Base-by-base conservation (phyloP, 2,113 vertebrate genomes). In the Pionites leucogaster region DNA sequence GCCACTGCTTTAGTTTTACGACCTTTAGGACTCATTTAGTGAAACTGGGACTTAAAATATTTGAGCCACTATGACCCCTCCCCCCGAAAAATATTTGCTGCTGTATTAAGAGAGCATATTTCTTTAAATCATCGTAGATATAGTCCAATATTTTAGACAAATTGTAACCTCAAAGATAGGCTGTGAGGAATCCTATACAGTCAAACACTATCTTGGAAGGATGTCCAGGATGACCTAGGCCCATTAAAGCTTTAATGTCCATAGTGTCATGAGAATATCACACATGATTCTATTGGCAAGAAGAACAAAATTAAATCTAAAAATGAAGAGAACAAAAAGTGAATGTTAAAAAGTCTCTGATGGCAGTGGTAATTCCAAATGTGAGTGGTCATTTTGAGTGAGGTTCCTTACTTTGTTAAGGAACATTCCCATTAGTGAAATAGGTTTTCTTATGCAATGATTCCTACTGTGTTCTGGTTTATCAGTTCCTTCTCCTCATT, bases 1-100 rank as follows among this genome's bases (percentile, higher is more conserved):
- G 6, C 3, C 47, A 3, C 37, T 2, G 0, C 11, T 74, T 86
- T 39, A 7, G 5, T 75, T 91, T 71, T 41, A 24, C 7, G 44
- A 23, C n/a, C 10, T 72, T 55, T 33, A 85, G 9, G 31, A 68
- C 33, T 79, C 29, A 64, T 35, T 50, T 33, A 41, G 7, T 68
- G 12, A 64, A 72, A 76, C 9, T 68, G 42, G 31, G 28, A 67
- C 4, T 75, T 78, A 41, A 17, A 39, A n/a, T 41, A 49, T 17
- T 4, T 23, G 53, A 63, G 20, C 47, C 23, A 17, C 4, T 69
- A 72, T 44, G 2, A 62, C 2, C 0, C 4, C 2, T n/a, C n/a
- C 7, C 5, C 5, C 5, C 0, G 49, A 1, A 16, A 72, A 69
- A 69, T 68, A 52, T 39, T 68, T 86, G 68, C 65, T 69, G 4